Evolutionary conservation across 2,113 vertebrate genomes (phyloP), one percentile per base, ranked within the genome.

Genomic region (Guaruba guarouba): DNA sequence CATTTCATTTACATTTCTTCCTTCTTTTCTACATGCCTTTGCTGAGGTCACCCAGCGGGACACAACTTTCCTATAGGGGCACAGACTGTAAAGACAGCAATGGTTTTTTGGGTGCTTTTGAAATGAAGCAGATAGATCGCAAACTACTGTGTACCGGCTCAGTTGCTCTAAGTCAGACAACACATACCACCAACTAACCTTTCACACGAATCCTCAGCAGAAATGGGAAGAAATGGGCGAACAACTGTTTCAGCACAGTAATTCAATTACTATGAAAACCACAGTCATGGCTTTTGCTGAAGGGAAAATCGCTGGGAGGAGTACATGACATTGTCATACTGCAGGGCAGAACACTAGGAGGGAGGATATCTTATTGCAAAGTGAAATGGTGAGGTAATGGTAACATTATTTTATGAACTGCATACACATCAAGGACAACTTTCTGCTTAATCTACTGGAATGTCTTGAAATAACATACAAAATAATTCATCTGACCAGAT

Each of bases 381-480:
- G 64, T 57, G 81, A 85, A 92, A 71, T 33, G 43, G 68, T 85
- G 89, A 96, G 63, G 62, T 93, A 92, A 96, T 90, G 79, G 85
- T 80, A 90, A 90, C 70, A 29, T 90, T 64, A 85, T 73, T 88
- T 88, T 79, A 90, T 69, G 62, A 93, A 85, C 63, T 90, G 70
- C 79, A 88, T 88, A 82, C 66, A 61, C 52, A 92, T 80, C 49
- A 64, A 59, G 76, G 80, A 54, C 64, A 95, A 69, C 59, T 63
- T 59, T 67, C 81, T 91, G 61, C 69, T 93, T 67, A 70, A 83
- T 39, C 25, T 71, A 54, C 55, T 84, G 83, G 74, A 95, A 90
- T 82, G 90, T 67, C 89, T 73, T 93, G 76, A 91, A 96, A 93
- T 78, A 91, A 92, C 80, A 90, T 24, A 67, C 73, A 93, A 82